Evolutionary conservation across 1,140 invertebrate genomes (phyloP), one percentile per base, ranked within the genome.

Genomic region (Drosophila santomea): DNA sequence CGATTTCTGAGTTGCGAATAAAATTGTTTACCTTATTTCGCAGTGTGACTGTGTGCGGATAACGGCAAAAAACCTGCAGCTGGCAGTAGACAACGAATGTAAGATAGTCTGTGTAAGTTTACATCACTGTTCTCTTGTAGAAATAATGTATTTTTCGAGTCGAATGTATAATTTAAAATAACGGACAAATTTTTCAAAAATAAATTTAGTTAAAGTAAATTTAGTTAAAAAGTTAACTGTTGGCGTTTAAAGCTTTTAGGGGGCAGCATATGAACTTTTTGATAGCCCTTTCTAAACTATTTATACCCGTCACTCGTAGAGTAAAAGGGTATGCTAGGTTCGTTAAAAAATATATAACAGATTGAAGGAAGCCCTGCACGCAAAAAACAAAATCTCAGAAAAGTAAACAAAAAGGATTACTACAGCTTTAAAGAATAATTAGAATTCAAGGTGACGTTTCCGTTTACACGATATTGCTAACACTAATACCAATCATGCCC

Each of bases 1-100:
- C 25, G 36, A 39, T 39, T 64, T 50, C 28, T 36, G 47, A 39
- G 25, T 62, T n/a, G 20, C 45, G 1, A 63, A 32, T 63, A 57
- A 39, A 35, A 25, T 57, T 63, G 61, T 63, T 63, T 63, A 63
- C 55, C 25, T 43, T 58, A 58, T 28, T 39, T 56, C 39, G 1
- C 38, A 39, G 14, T 39, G 38, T 38, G 58, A 20, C 44, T 11
- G 57, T 48, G 23, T 6, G 4, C 0, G n/a, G 10, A 6, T 17
- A 57, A 43, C 15, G 2, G 4, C 14, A 7, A 56, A 41, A 41
- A 20, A 41, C n/a, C 48, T 48, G 14, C 23, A 14, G 14, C 14
- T 25, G n/a, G n/a, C 32, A 3, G 32, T 32, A 10, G 38, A 0
- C 38, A 39, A 39, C 5, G 38, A 14, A 39, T 39, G 38, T 14